A percentile compares a stretch with the other conserved stretches of the same genome.
Conservation (phyloP, 1,140 invertebrate species). For the Kradibia gibbosae region DNA sequence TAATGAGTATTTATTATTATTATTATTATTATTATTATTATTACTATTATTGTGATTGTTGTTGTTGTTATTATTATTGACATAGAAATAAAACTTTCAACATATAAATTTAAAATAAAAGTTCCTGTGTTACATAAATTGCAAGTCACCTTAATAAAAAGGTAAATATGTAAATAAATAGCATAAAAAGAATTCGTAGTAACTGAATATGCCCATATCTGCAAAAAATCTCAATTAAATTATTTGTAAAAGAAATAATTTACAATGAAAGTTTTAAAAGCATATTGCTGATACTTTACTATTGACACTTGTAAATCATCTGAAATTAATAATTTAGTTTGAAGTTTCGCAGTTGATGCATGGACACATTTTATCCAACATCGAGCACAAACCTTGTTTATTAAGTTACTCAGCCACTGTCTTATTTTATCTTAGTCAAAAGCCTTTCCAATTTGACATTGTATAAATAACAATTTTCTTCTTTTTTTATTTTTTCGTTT, state of each 20-base stretch:
- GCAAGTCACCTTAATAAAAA: conserved; percentile 15
- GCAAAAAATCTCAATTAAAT: background rate
- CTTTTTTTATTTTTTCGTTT: background rate
- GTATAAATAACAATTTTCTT: conserved; percentile 31
- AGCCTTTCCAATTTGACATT: conserved; percentile 11
- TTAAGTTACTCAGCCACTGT: conserved; percentile 52
- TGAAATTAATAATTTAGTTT: conserved; percentile 22
- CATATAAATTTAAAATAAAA: background rate
- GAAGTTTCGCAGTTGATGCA: conserved; percentile 62
- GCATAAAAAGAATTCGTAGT: conserved; percentile 11
- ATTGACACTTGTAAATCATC: conserved; percentile 11
- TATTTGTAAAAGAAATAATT: conserved; percentile 21
- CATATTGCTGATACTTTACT: conserved; percentile 42
- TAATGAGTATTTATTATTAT: background rate
- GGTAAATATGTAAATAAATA: conserved; percentile 14
- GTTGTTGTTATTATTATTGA: background rate
- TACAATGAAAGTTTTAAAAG: conserved; percentile 19
- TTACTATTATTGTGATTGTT: background rate
- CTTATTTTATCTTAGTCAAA: conserved; percentile 31
- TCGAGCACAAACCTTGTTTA: conserved; percentile 50
- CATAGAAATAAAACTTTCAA: background rate
- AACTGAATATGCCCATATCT: conserved; percentile 13
- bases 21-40: background rate
- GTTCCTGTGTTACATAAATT: background rate
- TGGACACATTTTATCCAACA: conserved; percentile 61